Evolutionary conservation across 1,140 invertebrate species (phyloP).

Genomic region (Chionoecetes opilio): DNA sequence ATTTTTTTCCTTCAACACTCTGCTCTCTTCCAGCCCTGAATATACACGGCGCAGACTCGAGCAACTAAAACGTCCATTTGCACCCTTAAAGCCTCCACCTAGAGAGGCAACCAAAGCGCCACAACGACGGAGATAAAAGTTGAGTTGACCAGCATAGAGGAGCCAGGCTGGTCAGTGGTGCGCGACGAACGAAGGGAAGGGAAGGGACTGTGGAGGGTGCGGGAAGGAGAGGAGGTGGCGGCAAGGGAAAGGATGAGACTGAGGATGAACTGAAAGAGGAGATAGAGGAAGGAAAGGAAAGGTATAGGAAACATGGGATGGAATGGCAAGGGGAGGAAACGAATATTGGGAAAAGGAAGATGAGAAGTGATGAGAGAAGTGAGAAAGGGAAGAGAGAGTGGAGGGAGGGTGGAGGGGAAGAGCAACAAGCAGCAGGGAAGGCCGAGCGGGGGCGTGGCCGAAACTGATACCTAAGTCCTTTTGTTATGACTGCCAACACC

Average conservation of each 20-base stretch:
- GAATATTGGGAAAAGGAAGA: too few species aligned
- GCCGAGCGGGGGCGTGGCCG: background rate
- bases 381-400: too few species aligned
- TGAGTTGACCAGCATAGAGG: background rate
- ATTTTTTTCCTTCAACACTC: background rate
- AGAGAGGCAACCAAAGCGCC: conserved; percentile 7
- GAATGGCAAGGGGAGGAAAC: too few species aligned
- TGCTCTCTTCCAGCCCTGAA: background rate
- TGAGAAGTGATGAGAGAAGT: background rate
- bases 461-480: background rate
- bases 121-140: conserved; percentile 8
- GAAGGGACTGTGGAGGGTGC: background rate
- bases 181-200: background rate
- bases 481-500: conserved; percentile 28
- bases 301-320: background rate
- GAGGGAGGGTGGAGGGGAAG: too few species aligned
- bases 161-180: background rate
- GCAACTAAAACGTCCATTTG: background rate
- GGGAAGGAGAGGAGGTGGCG: too few species aligned
- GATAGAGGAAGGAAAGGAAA: too few species aligned
- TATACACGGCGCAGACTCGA: background rate
- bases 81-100: background rate
- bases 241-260: too few species aligned
- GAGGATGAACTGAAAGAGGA: too few species aligned
- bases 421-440: too few species aligned